A percentile compares a stretch with the other conserved stretches of the same genome.
These are phyloP conservation scores for Hippopotamyrus pictus DNA, from an alignment of 2,797 vertebrate genomes.

Conservation along the genomic window DNA sequence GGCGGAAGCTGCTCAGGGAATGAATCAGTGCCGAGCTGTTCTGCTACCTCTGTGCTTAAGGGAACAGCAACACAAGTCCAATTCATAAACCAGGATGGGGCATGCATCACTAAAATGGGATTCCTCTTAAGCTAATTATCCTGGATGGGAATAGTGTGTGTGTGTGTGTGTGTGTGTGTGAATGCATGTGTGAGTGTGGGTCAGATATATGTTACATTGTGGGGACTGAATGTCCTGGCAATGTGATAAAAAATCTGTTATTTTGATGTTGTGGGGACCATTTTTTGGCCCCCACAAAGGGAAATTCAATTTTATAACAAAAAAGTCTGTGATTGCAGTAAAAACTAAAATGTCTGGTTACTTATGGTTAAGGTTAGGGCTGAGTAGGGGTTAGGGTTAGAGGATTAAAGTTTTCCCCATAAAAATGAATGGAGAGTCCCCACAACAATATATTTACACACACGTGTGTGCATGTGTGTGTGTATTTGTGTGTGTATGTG, in stretches of 20 bases:
- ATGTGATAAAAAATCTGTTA: neutral
- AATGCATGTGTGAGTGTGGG: neutral
- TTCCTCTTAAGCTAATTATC: constrained; percentile 20
- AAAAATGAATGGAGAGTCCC: no score
- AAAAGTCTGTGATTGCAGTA: neutral
- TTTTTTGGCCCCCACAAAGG: neutral
- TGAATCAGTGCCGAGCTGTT: neutral
- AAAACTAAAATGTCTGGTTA: neutral
- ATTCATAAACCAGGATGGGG: constrained; percentile 7
- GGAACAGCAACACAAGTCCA: neutral
- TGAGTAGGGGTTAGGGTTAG: neutral
- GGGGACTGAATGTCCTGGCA: neutral
- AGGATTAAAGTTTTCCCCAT: neutral
- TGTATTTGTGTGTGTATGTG: neutral
- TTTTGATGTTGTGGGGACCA: neutral
- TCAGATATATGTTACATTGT: neutral
- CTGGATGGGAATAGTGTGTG: neutral
- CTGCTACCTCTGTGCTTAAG: constrained; percentile 3
- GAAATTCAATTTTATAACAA: neutral
- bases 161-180: neutral
- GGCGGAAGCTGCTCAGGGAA: neutral
- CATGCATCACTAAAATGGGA: constrained; percentile 21
- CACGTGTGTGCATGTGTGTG: neutral
- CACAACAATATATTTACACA: no score
- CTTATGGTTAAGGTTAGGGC: neutral